phyloP scores from a whole-genome alignment of 2,888 invertebrate genomes.

The Meandrusa payeni region DNA sequence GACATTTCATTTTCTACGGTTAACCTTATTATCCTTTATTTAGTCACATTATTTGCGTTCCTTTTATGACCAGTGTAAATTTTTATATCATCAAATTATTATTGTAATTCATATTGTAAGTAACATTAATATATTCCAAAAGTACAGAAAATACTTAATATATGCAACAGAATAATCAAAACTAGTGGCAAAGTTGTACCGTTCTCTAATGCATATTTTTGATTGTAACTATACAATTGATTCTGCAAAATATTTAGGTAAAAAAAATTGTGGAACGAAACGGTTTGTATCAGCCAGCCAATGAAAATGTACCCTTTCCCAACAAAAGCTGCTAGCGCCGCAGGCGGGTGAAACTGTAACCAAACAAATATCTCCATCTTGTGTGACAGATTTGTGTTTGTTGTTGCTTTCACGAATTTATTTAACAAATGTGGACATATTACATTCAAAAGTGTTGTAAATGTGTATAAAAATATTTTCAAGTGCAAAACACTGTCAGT shows the following conservation, averaged over 20 bases:
- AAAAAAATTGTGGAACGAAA: slow-evolving; percentile 42
- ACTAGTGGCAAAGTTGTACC: too few species aligned
- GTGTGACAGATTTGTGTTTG: slow-evolving; percentile 83
- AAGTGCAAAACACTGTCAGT: slow-evolving; percentile 38
- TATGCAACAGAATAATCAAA: too few species aligned
- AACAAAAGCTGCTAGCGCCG: slow-evolving; percentile 62
- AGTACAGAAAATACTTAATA: too few species aligned
- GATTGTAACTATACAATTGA: too few species aligned
- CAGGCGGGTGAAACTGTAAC: slow-evolving; percentile 69
- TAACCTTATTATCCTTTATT: slow-evolving; percentile 34
- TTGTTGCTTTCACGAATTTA: slow-evolving; percentile 73
- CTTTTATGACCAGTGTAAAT: too few species aligned
- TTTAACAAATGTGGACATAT: slow-evolving; percentile 56
- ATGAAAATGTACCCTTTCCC: slow-evolving; percentile 47
- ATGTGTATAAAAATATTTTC: slow-evolving; percentile 38
- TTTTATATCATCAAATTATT: too few species aligned
- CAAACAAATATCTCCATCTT: slow-evolving; percentile 83
- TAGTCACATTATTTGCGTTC: slow-evolving; percentile 50
- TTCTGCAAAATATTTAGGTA: too few species aligned
- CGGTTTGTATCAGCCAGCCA: slow-evolving; percentile 46
- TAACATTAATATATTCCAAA: too few species aligned
- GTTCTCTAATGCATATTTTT: too few species aligned
- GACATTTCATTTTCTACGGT: slow-evolving; percentile 17
- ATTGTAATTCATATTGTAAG: too few species aligned
- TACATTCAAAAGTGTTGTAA: slow-evolving; percentile 50